phyloP scores from a whole-genome alignment of 2,888 invertebrate species.

The Clitarchus hookeri region DNA sequence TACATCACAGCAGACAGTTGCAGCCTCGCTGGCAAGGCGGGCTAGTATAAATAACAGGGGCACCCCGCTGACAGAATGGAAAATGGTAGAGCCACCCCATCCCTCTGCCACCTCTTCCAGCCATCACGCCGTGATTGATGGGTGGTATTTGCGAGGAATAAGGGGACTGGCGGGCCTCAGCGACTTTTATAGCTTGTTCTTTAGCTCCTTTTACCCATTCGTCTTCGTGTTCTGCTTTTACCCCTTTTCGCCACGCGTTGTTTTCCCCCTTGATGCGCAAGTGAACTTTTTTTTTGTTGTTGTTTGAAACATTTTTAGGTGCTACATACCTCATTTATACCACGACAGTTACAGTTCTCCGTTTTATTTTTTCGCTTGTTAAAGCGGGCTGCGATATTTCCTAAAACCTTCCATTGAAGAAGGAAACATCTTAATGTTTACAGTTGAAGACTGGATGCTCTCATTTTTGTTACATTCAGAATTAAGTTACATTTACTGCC shows the following conservation, averaged over 20 bases:
- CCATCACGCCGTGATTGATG: neutral
- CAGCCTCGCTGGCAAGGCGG: neutral
- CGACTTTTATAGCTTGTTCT: neutral
- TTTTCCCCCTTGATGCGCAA: neutral
- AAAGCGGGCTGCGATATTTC: too few species aligned
- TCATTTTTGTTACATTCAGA: too few species aligned
- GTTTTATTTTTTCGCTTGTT: too few species aligned
- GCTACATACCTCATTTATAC: too few species aligned
- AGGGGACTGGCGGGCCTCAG: neutral
- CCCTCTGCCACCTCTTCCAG: neutral
- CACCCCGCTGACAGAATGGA: neutral
- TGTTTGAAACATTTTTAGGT: neutral
- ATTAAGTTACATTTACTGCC: too few species aligned
- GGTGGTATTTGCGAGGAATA: neutral
- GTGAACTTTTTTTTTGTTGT: neutral
- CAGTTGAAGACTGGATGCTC: too few species aligned
- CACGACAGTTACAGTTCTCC: too few species aligned
- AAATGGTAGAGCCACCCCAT: neutral
- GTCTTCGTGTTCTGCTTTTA: neutral
- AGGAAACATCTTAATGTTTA: too few species aligned
- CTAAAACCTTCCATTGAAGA: too few species aligned
- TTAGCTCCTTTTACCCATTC: slow-evolving; percentile 1
- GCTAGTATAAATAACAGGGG: slow-evolving; percentile 7
- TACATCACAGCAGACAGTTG: too few species aligned
- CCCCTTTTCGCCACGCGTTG: neutral